These are phyloP conservation scores for Tachyglossus aculeatus DNA, from an alignment of 2,797 vertebrate genomes.

Conservation along the genomic window DNA sequence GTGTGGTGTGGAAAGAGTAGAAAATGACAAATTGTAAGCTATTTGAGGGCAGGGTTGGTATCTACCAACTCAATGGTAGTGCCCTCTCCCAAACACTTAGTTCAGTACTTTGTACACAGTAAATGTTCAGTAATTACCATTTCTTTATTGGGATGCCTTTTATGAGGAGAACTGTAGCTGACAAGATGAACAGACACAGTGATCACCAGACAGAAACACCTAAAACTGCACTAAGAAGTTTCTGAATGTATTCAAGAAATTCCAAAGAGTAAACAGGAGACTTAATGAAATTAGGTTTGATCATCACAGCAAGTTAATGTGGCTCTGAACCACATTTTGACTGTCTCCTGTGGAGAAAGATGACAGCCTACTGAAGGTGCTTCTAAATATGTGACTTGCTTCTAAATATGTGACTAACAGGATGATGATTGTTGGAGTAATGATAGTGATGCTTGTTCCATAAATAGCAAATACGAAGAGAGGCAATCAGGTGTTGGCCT, in stretches of 20 bases:
- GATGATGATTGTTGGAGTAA: conserved; percentile 51
- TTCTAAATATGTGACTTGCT: conserved; percentile 67
- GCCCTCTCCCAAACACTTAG: no score
- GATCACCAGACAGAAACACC: no score
- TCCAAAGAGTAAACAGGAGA: conserved; percentile 61
- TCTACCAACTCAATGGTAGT: no score
- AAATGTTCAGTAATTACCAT: no score
- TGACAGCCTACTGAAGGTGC: conserved; percentile 67
- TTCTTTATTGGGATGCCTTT: no score
- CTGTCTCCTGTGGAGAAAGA: conserved; percentile 50
- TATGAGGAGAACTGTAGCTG: no score
- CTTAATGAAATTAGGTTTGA: conserved; percentile 63
- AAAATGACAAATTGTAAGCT: conserved; percentile 25
- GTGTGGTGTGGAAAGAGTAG: not conserved
- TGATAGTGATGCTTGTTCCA: conserved; percentile 18
- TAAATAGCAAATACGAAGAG: not conserved
- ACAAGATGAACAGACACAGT: no score
- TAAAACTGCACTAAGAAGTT: no score
- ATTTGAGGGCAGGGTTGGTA: no score
- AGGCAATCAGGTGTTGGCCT: conserved; percentile 41
- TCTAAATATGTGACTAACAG: conserved; percentile 65
- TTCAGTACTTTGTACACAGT: no score
- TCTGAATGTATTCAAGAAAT: conserved; percentile 44
- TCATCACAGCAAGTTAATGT: conserved; percentile 70
- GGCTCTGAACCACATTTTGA: conserved; percentile 66